Conservation (phyloP, 2,797 vertebrate genomes). For the Pipistrellus kuhlii region DNA sequence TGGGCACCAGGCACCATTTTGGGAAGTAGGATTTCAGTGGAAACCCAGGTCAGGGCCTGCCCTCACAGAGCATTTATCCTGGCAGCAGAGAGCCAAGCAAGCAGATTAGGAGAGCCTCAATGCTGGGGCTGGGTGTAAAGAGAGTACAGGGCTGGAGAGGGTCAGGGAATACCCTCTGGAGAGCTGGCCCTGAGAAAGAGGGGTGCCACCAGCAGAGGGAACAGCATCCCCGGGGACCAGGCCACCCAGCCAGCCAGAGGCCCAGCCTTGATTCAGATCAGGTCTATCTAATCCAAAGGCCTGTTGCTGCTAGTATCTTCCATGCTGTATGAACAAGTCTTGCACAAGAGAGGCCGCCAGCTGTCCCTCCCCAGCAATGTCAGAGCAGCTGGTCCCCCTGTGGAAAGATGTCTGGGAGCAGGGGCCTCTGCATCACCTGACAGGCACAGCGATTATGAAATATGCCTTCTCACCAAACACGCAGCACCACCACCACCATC, state of each 20-base stretch:
- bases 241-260: not conserved
- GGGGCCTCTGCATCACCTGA: slow-evolving; percentile 69
- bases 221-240: not conserved
- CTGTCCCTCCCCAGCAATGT: slow-evolving; percentile 31
- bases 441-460: slow-evolving; percentile 63
- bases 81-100: not conserved
- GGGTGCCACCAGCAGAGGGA: not conserved
- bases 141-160: not conserved
- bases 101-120: not conserved
- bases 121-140: not conserved
- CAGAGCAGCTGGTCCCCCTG: slow-evolving; percentile 26
- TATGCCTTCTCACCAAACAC: slow-evolving; percentile 53
- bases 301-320: slow-evolving; percentile 42
- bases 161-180: not conserved
- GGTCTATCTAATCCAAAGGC: not conserved
- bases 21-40: not conserved
- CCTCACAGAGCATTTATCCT: not conserved
- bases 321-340: slow-evolving; percentile 23
- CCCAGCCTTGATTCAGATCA: not conserved
- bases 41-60: not conserved
- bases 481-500: slow-evolving; percentile 19
- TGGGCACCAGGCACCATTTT: not conserved
- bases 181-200: not conserved
- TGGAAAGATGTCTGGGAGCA: slow-evolving; percentile 49
- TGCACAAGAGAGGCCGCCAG: slow-evolving; percentile 46